Evolutionary conservation across 2,888 invertebrate species (phyloP), one percentile per base, ranked within the genome.

Genomic region (Phortica okadai): DNA sequence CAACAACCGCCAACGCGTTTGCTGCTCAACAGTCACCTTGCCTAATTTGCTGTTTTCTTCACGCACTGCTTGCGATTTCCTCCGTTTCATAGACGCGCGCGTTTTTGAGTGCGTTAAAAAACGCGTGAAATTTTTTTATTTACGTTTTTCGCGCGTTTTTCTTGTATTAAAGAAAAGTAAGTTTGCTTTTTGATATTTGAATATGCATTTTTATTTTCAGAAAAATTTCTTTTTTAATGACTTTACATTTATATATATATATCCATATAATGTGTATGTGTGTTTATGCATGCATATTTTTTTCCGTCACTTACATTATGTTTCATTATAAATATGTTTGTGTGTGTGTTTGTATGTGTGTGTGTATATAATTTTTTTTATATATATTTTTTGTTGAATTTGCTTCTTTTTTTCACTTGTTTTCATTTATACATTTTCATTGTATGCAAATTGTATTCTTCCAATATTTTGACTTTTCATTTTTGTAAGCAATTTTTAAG

Each of bases 171-270:
- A 33, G 2, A 33, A 33, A 33, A 33, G 33, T 4, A 33, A 33
- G 1, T 33, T 33, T 33, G 33, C 33, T 33, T 25, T 8, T 74
- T 82, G 73, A 86, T 87, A 83, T 82, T 87, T 82, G 88, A 87
- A 86, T 87, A 86, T 86, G 86, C 88, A 85, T 76, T 86, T 88
- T 87, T 88, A 88, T 88, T 88, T 86, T 83, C 84, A 83, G 89
- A 87, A 88, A 87, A 88, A 80, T 86, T 62, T 85, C 72, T 80
- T 84, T 77, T 79, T 74, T 82, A 83, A 85, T 87, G 82, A 84
- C 76, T 81, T 83, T 79, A 83, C 83, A 83, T 80, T 84, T 86
- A 83, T 81, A 86, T 83, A 82, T 80, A 70, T 81, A 50, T 76
- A 59, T 78, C 44, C 66, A 62, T 64, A 67, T 76, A 54, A 54